Base-by-base conservation (phyloP, 2,113 vertebrate genomes). In the Acanthochromis polyacanthus region DNA sequence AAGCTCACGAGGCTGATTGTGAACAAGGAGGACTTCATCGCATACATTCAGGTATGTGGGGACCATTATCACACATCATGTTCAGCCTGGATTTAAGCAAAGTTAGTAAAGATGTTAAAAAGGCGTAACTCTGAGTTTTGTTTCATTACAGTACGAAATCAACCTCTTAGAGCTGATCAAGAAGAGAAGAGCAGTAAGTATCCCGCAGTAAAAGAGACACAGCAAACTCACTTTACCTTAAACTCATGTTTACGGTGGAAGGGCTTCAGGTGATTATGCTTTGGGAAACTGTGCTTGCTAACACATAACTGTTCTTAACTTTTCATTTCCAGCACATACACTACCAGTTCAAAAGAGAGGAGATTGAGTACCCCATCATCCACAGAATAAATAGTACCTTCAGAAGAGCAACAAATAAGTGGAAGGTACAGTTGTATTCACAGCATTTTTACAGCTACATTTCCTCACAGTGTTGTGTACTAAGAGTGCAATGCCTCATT, bases 121-220 rank as follows among this genome's bases (percentile, higher is more conserved):
- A 28, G 0, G 23, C 15, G 46, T 16, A 64, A 25, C 23, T 0
- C 0, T 5, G 19, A 11, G 3, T 84, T 6, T 38, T 75, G 51
- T 72, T 76, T 80, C 15, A 3, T 61, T 85, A 1, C 86, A 99
- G 98, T 98, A 98, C 90, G 98, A 99, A 93, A 95, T 99, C 81
- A 96, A 99, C 80, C 84, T 98, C 32, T 94, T 99, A 84, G 96
- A 98, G 81, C 92, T 99, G 82, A 95, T 99, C 67, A 97, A 96
- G 92, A 98, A 96, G 88, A 96, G 98, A 91, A 95, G 98, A 95
- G 69, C 76, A 62, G 98, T 99, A 94, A 95, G 97, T 96, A 14
- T 1, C 9, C 22, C 28, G 7, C 25, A 12, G 10, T 38, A 58
- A 40, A 28, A 17, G 3, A 15, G 8, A 15, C 17, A 25, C 17